phyloP scores from a whole-genome alignment of 2,113 vertebrate species.

The Ellobius talpinus region DNA sequence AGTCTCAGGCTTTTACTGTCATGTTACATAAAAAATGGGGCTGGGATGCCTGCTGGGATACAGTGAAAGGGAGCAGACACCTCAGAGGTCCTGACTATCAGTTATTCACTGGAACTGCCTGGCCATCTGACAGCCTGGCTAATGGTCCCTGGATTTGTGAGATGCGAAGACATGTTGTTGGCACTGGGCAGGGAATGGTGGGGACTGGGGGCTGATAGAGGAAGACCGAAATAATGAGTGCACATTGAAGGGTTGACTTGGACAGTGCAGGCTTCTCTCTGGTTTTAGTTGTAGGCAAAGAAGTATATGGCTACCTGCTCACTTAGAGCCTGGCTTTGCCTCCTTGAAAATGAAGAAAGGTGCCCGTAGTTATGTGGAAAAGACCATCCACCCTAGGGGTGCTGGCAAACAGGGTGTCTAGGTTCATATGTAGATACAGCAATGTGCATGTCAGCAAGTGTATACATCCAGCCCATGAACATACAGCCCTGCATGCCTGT shows the following conservation, averaged over 20 bases:
- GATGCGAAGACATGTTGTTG: not conserved
- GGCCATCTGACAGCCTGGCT: not conserved
- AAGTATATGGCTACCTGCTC: not conserved
- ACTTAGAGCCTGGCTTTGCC: not conserved
- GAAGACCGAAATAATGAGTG: not conserved
- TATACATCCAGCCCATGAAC: not conserved
- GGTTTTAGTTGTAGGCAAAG: not conserved
- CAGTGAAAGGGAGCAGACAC: accelerated
- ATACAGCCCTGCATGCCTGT: not conserved
- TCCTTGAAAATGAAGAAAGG: not conserved
- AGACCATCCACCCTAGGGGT: not conserved
- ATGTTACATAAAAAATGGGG: conserved; percentile 30
- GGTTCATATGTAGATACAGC: not conserved
- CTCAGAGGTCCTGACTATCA: not conserved
- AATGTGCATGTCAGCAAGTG: not conserved
- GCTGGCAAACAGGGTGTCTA: too few species aligned
- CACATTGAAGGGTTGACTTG: accelerated
- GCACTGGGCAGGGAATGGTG: not conserved
- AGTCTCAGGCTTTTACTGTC: conserved; percentile 31
- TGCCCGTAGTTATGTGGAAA: not conserved
- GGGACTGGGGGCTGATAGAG: not conserved
- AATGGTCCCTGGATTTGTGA: not conserved
- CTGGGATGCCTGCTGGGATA: not conserved
- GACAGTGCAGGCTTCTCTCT: not conserved
- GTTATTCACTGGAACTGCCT: not conserved